phyloP scores from a whole-genome alignment of 2,113 vertebrate species.

The Copsychus sechellarum region DNA sequence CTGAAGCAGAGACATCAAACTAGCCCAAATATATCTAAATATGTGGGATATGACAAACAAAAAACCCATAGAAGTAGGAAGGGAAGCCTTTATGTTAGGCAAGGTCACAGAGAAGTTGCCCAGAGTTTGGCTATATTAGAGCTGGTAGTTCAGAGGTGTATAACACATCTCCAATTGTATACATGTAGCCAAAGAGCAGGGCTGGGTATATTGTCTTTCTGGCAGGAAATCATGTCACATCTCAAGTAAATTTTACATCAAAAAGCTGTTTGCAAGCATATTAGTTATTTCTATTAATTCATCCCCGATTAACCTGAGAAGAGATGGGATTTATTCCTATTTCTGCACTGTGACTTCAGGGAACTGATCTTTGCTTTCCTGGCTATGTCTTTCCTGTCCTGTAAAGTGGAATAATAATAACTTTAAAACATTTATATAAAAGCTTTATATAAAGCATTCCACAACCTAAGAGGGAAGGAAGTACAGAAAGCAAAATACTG shows the following conservation, averaged over 20 bases:
- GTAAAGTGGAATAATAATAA: background rate
- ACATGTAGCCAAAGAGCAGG: background rate
- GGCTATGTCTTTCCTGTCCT: background rate
- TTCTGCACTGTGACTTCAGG: background rate
- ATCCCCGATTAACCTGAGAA: background rate
- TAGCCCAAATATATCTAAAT: background rate
- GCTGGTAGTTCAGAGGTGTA: background rate
- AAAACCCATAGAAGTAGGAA: background rate
- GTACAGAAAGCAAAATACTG: background rate
- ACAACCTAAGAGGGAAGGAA: background rate
- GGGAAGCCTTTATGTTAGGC: background rate
- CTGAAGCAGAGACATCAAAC: background rate
- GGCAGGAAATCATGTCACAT: background rate
- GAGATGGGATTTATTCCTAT: background rate
- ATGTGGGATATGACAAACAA: background rate
- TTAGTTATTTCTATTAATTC: background rate
- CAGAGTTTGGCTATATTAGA: background rate
- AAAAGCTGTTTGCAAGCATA: background rate
- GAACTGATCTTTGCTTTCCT: slow-evolving; percentile 8
- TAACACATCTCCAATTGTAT: background rate
- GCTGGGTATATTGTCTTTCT: background rate
- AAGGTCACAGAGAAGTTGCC: background rate
- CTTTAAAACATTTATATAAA: no score
- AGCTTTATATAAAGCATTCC: background rate
- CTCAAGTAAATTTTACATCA: background rate